Evolutionary conservation across 2,113 vertebrate genomes (phyloP), one percentile per base, ranked within the genome.

Genomic region (Aldabrachelys gigantea): DNA sequence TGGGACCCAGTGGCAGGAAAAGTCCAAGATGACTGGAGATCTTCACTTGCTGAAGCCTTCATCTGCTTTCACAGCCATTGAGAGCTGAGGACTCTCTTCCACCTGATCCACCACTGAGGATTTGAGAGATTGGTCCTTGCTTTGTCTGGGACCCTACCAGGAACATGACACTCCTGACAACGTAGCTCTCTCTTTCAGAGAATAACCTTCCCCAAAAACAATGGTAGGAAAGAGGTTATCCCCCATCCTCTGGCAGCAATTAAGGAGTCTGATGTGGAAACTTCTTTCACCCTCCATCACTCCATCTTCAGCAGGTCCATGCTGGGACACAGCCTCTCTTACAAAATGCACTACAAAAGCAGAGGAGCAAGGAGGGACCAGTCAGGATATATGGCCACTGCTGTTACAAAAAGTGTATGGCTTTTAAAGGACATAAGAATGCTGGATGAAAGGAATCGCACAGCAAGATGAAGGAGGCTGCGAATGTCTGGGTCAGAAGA

Each of bases 331-430:
- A 0, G 4, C 7, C 35, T 50, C 87, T 57, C 44, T 10, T 41
- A 8, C 29, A 13, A 86, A 5, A 8, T 17, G 49, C 29, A 8
- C 17, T 83, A 14, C 50, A 22, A 24, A 10, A 16, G 29, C 0
- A 3, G 12, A 3, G 54, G 53, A 27, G 6, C 0, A 9, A 35
- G 44, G 59, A 53, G 38, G 0, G 21, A 80, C 81, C 35, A 10
- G 35, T 21, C 6, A 80, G 81, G 69, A 76, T 25, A 8, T 1
- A 24, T 4, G 41, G 35, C 17, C 22, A 2, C 50, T 47, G 29
- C 92, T 91, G 78, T 9, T 86, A 14, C 3, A 62, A 2, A 62
- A 2, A 21, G 25, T 59, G 75, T 22, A 50, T 86, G 4, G 50
- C 91, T 76, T 31, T 81, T 85, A 80, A 47, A 69, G 84, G 59